phyloP scores from a whole-genome alignment of 2,113 vertebrate species.

The Bufo bufo region DNA sequence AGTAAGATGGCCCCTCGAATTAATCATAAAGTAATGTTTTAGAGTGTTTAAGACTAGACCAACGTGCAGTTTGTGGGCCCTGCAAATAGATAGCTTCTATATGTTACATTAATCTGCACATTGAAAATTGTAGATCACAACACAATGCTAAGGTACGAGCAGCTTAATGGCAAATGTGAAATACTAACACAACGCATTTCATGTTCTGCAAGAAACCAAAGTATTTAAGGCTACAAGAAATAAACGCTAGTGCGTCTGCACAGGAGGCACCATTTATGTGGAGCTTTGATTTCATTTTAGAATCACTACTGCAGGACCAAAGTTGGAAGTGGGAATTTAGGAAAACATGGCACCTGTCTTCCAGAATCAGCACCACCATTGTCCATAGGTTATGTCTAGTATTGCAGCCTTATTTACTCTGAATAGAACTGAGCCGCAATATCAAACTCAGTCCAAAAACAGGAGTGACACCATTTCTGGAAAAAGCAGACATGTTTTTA shows the following conservation, averaged over 20 bases:
- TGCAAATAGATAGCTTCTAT: conserved; percentile 56
- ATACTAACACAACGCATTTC: conserved; percentile 23
- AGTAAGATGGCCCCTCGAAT: neutral
- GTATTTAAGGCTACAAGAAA: conserved; percentile 47
- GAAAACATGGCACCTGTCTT: neutral
- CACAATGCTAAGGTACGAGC: neutral
- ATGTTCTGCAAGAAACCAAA: conserved; percentile 51
- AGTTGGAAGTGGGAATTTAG: neutral
- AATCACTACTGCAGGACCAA: conserved; percentile 19
- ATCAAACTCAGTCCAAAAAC: neutral
- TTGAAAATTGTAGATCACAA: conserved; percentile 51
- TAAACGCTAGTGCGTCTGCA: neutral
- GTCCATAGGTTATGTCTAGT: neutral
- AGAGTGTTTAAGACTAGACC: conserved; percentile 41
- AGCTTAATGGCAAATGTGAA: neutral
- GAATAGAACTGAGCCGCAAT: neutral
- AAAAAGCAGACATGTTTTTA: neutral
- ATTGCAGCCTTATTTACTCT: neutral
- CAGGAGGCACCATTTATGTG: conserved; percentile 23
- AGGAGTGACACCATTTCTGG: neutral
- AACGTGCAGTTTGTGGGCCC: neutral
- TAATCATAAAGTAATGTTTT: conserved; percentile 6
- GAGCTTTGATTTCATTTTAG: conserved; percentile 42
- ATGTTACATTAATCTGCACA: conserved; percentile 62
- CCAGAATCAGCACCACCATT: neutral